These are phyloP conservation scores for Rattus rattus DNA, from an alignment of 2,113 vertebrate genomes.

Conservation along the genomic window DNA sequence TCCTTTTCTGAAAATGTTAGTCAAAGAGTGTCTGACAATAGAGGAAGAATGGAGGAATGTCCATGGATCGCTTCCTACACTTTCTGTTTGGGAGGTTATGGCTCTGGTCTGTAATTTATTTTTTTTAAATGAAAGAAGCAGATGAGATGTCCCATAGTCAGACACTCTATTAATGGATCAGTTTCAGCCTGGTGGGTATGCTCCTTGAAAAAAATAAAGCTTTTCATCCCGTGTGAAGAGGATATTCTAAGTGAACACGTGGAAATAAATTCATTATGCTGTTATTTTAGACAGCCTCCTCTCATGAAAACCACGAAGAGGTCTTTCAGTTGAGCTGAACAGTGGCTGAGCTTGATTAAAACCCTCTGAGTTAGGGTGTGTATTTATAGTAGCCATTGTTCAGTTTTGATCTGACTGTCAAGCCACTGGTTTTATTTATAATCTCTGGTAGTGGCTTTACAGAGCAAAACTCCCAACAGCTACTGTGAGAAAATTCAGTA, in stretches of 20 bases:
- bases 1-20: constrained; percentile 35
- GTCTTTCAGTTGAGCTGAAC: constrained; percentile 70
- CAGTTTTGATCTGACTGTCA: constrained; percentile 79
- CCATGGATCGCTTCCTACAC: not conserved
- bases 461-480: constrained; percentile 74
- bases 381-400: constrained; percentile 83
- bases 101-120: constrained; percentile 61
- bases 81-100: constrained; percentile 57
- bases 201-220: constrained; percentile 37
- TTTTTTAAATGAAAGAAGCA: constrained; percentile 9
- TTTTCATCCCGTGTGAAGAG: constrained; percentile 60
- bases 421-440: constrained; percentile 80
- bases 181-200: constrained; percentile 61
- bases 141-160: not conserved
- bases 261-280: constrained; percentile 71
- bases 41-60: not conserved
- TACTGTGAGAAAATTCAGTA: constrained; percentile 76
- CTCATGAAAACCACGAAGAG: constrained; percentile 69
- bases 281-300: constrained; percentile 76
- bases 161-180: constrained; percentile 1
- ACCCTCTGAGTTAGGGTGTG: constrained; percentile 58
- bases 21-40: constrained; percentile 36
- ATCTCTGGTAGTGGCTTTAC: constrained; percentile 76
- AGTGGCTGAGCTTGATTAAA: constrained; percentile 72
- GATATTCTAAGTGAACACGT: constrained; percentile 64